Evolutionary conservation across 2,113 vertebrate species (phyloP).

Genomic region (Mola mola): DNA sequence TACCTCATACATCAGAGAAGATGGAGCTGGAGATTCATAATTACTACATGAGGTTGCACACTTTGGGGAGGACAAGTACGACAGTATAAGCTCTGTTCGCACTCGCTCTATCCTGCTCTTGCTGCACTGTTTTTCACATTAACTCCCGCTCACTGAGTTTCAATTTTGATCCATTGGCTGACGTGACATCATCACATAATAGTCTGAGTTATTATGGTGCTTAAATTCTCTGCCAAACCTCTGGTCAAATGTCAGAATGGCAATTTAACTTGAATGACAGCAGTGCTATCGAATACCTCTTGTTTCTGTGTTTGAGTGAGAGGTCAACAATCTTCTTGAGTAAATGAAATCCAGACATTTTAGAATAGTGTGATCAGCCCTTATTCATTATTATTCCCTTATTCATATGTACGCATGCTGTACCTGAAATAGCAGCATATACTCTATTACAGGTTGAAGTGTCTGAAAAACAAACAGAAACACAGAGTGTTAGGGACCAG

Average conservation of each 20-base stretch:
- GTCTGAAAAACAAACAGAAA: slow-evolving; percentile 11
- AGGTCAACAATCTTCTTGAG: not conserved
- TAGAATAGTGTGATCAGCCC: slow-evolving; percentile 6
- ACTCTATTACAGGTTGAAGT: not conserved
- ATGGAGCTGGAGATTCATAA: slow-evolving; percentile 35
- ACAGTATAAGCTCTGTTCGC: slow-evolving; percentile 12
- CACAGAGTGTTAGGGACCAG: slow-evolving; percentile 1
- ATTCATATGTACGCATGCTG: too few species aligned
- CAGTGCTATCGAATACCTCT: slow-evolving; percentile 1
- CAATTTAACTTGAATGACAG: too few species aligned
- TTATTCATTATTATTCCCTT: too few species aligned
- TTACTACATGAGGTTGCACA: slow-evolving; percentile 26
- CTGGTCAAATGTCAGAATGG: slow-evolving; percentile 22
- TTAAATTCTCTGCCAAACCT: slow-evolving; percentile 27
- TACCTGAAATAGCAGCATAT: not conserved
- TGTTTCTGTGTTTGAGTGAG: slow-evolving; percentile 33
- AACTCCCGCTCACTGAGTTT: slow-evolving; percentile 55
- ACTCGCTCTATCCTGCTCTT: slow-evolving; percentile 12
- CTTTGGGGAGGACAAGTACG: slow-evolving; percentile 3
- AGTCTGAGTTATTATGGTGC: not conserved
- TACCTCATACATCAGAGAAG: slow-evolving; percentile 14
- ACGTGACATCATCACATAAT: slow-evolving; percentile 41
- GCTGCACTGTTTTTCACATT: slow-evolving; percentile 60
- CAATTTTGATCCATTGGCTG: slow-evolving; percentile 24
- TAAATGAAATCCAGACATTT: slow-evolving; percentile 37